A percentile compares a stretch with the other conserved stretches of the same genome.
Conservation (phyloP, 2,113 vertebrate species). For the Dicaeum eximium region DNA sequence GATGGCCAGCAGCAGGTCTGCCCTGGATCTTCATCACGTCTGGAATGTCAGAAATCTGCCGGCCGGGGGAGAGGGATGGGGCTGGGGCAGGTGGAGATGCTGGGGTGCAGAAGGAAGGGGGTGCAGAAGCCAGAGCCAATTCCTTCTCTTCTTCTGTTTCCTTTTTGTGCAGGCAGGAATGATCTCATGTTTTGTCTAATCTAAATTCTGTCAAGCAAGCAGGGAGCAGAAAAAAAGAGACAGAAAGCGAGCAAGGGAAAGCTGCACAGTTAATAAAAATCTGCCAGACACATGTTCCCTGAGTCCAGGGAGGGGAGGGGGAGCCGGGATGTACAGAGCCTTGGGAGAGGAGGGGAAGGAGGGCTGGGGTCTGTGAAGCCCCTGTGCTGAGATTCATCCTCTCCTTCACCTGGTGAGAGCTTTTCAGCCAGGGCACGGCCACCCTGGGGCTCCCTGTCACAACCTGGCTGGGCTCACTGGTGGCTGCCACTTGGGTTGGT, state of each 20-base stretch:
- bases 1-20: neutral
- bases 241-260: neutral
- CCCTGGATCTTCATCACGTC: neutral
- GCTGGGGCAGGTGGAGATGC: neutral
- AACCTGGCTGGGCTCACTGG: neutral
- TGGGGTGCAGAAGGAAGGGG: neutral
- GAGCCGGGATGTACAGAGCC: neutral
- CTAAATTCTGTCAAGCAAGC: constrained; percentile 81
- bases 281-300: constrained; percentile 78
- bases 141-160: neutral
- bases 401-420: neutral
- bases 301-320: constrained; percentile 46
- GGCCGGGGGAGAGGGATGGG: fast-evolving
- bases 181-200: constrained; percentile 82
- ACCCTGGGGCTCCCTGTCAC: neutral
- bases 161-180: constrained; percentile 64
- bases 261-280: constrained; percentile 72
- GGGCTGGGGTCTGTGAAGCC: neutral
- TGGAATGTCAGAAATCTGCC: neutral
- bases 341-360: neutral
- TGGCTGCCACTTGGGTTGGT: neutral
- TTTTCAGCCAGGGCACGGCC: fast-evolving
- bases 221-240: constrained; percentile 30
- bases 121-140: neutral
- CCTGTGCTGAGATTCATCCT: neutral